Base-by-base conservation (phyloP, 2,797 vertebrate species). In the Schizopygopsis malacanthus region DNA sequence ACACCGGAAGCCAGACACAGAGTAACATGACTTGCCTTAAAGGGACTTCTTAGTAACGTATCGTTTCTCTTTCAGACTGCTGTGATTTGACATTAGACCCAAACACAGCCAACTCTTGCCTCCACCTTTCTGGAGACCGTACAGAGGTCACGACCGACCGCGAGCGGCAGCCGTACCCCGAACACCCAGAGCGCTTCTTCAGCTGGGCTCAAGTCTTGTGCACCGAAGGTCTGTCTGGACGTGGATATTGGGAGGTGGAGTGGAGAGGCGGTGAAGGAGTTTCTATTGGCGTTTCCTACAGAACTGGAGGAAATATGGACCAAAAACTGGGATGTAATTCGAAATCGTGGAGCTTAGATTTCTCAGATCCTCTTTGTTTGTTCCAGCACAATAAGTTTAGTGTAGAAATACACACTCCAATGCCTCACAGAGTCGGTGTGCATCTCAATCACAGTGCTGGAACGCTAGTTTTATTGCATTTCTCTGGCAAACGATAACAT, bases 221-320 rank as follows among this genome's bases (percentile, higher is more conserved):
- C 78, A 75, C 87, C 12, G 92, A 94, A 0, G 93, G 92, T 2
- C 89, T 94, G 89, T 92, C 93, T 0, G 93, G 93, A 0, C 92
- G 92, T 82, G 92, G 93, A 86, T 96, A 96, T 91, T 96, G 95
- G 95, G 96, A 96, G 90, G 94, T 94, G 0, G 94, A 95, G 83
- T 95, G 95, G 95, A 70, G 84, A 0, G 95, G 94, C 0, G 87
- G 54, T 0, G 90, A 92, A 6, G 93, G 93, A 0, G 93, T 93
- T 9, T 94, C 94, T 5, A 69, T 96, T 0, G 93, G 94, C 0
- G 79, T 94, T 20, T 94, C 94, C 82, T 96, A 96, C 90, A 93
- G 91, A 82, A 90, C 83, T 0, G 91, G 92, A 59, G 92, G 86
- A 33, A 94, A 92, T 25, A 89, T 79, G 0, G 94, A 95, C 28